phyloP scores from a whole-genome alignment of 2,797 vertebrate species.

The Ambastaia sidthimunki region DNA sequence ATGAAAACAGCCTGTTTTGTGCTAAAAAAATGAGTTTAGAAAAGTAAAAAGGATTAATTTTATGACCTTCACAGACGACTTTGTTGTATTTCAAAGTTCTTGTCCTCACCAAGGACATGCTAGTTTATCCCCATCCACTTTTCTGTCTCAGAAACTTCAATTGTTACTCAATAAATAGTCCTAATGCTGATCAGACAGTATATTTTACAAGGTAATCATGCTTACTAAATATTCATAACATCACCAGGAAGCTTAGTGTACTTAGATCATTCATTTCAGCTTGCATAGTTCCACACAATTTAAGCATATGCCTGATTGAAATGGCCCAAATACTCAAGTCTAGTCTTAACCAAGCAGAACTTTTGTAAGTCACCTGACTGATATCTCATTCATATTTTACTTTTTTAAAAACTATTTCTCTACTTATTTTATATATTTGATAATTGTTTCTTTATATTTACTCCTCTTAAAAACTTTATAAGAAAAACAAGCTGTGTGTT shows the following conservation, averaged over 20 bases:
- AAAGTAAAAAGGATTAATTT: not conserved
- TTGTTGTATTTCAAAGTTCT: conserved; percentile 9
- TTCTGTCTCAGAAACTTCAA: conserved; percentile 81
- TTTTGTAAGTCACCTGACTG: conserved; percentile 45
- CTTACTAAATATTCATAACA: conserved; percentile 84
- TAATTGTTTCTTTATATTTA: too few relatives aligned
- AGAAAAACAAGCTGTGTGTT: too few relatives aligned
- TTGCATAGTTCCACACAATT: conserved; percentile 35
- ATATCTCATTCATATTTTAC: not conserved
- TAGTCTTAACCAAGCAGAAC: conserved; percentile 48
- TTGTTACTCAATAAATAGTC: conserved; percentile 81
- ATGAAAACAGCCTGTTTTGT: too few relatives aligned
- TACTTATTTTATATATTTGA: too few relatives aligned
- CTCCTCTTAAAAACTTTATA: too few relatives aligned
- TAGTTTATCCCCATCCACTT: conserved; percentile 76
- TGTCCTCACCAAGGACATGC: conserved; percentile 23
- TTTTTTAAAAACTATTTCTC: too few relatives aligned
- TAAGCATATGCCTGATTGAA: conserved; percentile 38
- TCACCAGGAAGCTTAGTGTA: conserved; percentile 72
- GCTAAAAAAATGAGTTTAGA: not conserved
- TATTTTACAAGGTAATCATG: conserved; percentile 79
- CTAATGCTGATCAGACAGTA: conserved; percentile 85
- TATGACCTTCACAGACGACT: not conserved
- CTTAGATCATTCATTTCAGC: conserved; percentile 60
- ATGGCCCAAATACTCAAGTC: conserved; percentile 41